Conservation (phyloP, 2,888 invertebrate genomes). For the Shargacucullia verbasci region DNA sequence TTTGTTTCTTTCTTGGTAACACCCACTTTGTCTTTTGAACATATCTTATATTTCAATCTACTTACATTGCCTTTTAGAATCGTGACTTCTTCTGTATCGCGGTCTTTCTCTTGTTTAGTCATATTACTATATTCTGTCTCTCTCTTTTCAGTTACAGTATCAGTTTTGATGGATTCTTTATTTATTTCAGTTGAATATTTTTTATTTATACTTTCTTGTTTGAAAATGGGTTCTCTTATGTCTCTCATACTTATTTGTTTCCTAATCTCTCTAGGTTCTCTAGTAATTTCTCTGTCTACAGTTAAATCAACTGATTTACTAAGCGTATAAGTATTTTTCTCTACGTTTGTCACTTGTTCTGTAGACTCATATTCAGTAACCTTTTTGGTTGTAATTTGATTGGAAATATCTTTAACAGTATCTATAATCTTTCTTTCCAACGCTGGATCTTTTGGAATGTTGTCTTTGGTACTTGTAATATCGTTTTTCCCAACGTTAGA, state of each 20-base stretch:
- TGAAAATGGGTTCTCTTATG: background rate
- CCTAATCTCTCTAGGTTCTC: conserved; percentile 15
- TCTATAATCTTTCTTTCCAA: conserved; percentile 28
- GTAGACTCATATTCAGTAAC: conserved; percentile 26
- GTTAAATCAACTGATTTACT: conserved; percentile 32
- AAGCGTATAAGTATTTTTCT: conserved; percentile 27
- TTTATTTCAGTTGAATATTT: conserved; percentile 4
- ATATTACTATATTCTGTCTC: conserved; percentile 15
- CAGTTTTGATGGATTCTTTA: background rate
- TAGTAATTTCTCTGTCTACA: conserved; percentile 6
- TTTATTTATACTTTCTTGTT: background rate
- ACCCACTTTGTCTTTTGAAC: conserved; percentile 40
- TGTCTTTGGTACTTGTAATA: conserved; percentile 3
- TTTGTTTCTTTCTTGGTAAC: conserved; percentile 53
- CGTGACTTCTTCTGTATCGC: conserved; percentile 55
- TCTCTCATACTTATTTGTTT: conserved; percentile 34
- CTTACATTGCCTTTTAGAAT: conserved; percentile 73
- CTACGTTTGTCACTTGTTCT: conserved; percentile 31
- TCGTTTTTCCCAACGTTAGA: conserved; percentile 12
- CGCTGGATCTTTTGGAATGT: conserved; percentile 5
- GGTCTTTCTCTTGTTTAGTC: conserved; percentile 36
- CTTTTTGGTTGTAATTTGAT: conserved; percentile 19
- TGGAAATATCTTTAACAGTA: conserved; percentile 19
- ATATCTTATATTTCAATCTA: conserved; percentile 62
- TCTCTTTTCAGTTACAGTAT: conserved; percentile 12